A percentile compares a stretch with the other conserved stretches of the same genome.
Conservation (phyloP, 53 echinoderm and acorn worm species). For the Hippasteria phrygiana region DNA sequence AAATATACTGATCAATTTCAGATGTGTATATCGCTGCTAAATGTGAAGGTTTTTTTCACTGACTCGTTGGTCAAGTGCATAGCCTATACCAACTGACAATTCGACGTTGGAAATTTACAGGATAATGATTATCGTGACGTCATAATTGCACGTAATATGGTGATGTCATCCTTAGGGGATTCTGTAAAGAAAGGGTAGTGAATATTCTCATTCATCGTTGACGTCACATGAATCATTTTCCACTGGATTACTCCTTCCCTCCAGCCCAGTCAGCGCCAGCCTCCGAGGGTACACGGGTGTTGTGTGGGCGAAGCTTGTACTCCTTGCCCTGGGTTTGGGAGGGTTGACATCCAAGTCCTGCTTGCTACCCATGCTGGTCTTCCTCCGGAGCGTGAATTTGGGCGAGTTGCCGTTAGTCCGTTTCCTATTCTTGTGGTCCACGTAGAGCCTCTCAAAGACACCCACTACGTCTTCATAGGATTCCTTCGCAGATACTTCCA, state of each 20-base stretch:
- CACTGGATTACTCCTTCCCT: background rate
- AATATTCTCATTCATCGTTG: conserved; percentile 24
- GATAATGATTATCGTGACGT: conserved; percentile 23
- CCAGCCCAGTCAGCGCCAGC: background rate
- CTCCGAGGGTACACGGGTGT: conserved; percentile 56
- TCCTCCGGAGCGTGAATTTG: conserved; percentile 74
- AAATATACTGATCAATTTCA: no score
- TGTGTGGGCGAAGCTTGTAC: conserved; percentile 77
- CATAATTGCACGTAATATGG: conserved; percentile 39
- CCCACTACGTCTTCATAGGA: conserved; percentile 82
- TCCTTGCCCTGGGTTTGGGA: conserved; percentile 84
- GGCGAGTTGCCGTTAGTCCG: conserved; percentile 68
- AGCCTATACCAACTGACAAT: no score
- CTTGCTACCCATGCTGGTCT: conserved; percentile 6
- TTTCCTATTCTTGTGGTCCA: conserved; percentile 76
- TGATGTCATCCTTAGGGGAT: background rate
- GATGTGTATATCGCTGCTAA: no score
- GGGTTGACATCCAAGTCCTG: conserved; percentile 81
- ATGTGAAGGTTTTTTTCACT: no score
- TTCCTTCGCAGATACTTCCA: conserved; percentile 83
- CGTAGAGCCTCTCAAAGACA: conserved; percentile 80
- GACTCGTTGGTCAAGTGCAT: no score
- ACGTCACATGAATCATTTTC: background rate
- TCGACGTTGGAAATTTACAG: no score
- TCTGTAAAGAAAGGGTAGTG: background rate